These are phyloP conservation scores for Acanthornis magna DNA, from an alignment of 2,797 vertebrate species.

Conservation along the genomic window DNA sequence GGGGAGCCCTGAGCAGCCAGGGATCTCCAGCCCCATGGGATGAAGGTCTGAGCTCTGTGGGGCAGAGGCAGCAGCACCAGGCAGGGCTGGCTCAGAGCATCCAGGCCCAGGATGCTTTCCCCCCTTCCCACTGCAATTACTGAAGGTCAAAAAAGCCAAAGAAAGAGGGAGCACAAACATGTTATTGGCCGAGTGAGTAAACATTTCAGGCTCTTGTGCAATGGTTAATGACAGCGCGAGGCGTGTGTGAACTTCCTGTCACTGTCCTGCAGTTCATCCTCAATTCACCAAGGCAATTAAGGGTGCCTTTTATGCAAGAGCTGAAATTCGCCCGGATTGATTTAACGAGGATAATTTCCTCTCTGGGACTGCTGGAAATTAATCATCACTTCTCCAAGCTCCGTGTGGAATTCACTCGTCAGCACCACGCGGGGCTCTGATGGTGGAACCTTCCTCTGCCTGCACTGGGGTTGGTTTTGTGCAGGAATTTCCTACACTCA, in stretches of 20 bases:
- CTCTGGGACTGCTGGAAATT: constrained; percentile 23
- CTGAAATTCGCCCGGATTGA: not conserved
- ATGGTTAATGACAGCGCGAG: not conserved
- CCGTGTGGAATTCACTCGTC: constrained; percentile 8
- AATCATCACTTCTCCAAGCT: constrained; percentile 11
- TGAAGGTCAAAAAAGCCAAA: not conserved
- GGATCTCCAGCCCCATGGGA: rapidly evolving
- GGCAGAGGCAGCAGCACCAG: not conserved
- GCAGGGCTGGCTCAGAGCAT: not conserved
- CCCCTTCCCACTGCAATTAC: not conserved
- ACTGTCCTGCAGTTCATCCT: not conserved
- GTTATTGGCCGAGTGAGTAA: constrained; percentile 3
- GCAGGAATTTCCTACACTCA: not conserved
- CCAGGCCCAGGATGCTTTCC: not conserved
- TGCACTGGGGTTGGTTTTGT: not conserved
- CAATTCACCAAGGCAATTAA: constrained; percentile 10
- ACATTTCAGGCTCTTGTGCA: constrained; percentile 29
- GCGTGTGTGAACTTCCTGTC: constrained; percentile 55
- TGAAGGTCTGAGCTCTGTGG: too few relatives aligned
- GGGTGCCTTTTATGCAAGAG: not conserved
- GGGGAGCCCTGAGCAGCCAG: rapidly evolving
- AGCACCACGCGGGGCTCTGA: not conserved
- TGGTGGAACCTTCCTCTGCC: not conserved
- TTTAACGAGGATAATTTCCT: constrained; percentile 51
- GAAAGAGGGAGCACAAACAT: not conserved